Base-by-base conservation (phyloP, 2,113 vertebrate species). In the Oreotrochilus melanogaster region DNA sequence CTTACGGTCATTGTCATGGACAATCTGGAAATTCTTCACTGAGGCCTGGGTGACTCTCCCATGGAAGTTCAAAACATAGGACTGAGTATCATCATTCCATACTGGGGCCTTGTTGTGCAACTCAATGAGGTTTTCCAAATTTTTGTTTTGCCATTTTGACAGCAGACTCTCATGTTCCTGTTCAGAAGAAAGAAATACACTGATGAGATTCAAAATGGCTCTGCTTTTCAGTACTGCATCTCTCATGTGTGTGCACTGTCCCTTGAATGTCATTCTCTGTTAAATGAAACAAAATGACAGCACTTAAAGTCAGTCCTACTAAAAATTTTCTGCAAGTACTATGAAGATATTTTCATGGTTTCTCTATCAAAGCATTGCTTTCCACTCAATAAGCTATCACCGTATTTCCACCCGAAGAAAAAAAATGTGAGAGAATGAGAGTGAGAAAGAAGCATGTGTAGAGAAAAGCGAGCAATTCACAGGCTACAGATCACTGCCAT, bases 11-110 rank as follows among this genome's bases (percentile, higher is more conserved):
- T 99, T 99, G 65, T 98, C 98, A 19, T 99, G 99, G 78, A 99
- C 99, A 16, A 99, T 99, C 96, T 99, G 99, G 88, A 99, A 99
- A 98, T 99, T 99, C 96, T 99, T 99, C 92, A 99, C 99, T 0
- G 99, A 99, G 0, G 99, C 99, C 92, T 99, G 99, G 4, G 99
- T 99, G 72, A 99, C 99, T 15, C 99, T 98, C 19, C 99, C 99
- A 11, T 99, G 99, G 96, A 99, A 99, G 95, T 99, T 99, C 25
- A 99, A 98, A 94, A 99, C 99, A 4, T 99, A 99, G 4, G 99
- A 99, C 87, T 99, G 99, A 1, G 99, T 99, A 97, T 99, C 99
- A 7, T 99, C 99, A 5, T 99, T 99, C 99, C 99, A 99, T 83
- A 99, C 98, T 0, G 99, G 99, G 30, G 99, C 99, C 91, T 99